Conservation (phyloP, 2,113 vertebrate genomes). For the Rhinogobius similis region DNA sequence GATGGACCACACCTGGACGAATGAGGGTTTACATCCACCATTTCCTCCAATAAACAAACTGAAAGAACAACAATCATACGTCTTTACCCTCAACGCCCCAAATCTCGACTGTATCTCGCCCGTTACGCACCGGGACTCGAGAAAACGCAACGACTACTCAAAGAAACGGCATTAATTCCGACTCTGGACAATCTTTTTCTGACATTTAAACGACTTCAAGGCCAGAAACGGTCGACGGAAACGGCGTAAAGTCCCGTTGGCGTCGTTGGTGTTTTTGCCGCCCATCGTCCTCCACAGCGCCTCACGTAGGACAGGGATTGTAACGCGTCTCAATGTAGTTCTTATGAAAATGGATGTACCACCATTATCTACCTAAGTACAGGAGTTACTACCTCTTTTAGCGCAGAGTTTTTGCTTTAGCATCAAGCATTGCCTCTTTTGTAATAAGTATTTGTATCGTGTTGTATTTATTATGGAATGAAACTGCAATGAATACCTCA, state of each 20-base stretch:
- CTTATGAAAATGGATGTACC: slow-evolving; percentile 73
- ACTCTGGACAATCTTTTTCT: background rate
- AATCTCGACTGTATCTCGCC: too few relatives aligned
- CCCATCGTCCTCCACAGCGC: too few relatives aligned
- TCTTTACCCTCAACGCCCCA: too few relatives aligned
- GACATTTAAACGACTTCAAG: slow-evolving; percentile 12
- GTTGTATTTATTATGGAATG: slow-evolving; percentile 84
- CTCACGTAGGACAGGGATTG: slow-evolving; percentile 67
- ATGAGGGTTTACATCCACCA: too few relatives aligned
- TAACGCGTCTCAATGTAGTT: slow-evolving; percentile 75
- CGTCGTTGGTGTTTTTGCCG: too few relatives aligned
- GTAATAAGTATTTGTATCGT: slow-evolving; percentile 78
- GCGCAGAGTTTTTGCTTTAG: slow-evolving; percentile 77
- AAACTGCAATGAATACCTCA: slow-evolving; percentile 82
- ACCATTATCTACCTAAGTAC: slow-evolving; percentile 76
- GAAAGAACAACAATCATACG: too few relatives aligned
- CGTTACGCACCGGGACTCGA: too few relatives aligned
- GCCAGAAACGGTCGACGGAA: background rate
- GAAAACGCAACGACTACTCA: too few relatives aligned
- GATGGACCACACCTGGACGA: too few relatives aligned
- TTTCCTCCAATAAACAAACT: too few relatives aligned
- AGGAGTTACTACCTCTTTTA: slow-evolving; percentile 77
- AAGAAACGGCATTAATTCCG: background rate
- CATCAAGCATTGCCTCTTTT: slow-evolving; percentile 78
- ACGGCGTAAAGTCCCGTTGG: background rate